A percentile compares a stretch with the other conserved stretches of the same genome.
phyloP scores from a whole-genome alignment of 2,113 vertebrate genomes.

The Oreochromis aureus region DNA sequence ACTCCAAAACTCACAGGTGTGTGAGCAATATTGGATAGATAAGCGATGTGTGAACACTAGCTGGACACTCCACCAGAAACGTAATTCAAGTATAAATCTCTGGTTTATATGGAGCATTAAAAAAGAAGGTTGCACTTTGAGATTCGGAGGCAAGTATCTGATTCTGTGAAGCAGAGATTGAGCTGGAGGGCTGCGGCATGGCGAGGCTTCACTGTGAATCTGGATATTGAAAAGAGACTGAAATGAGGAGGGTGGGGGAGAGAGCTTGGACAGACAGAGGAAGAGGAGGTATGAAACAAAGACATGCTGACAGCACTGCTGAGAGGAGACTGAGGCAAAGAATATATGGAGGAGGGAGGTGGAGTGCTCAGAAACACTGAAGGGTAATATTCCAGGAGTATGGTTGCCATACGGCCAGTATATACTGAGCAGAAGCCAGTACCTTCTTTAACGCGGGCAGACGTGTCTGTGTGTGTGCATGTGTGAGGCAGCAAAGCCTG shows the following conservation, averaged over 20 bases:
- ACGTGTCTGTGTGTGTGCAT: background rate
- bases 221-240: conserved; percentile 5
- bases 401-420: conserved; percentile 10
- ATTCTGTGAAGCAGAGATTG: conserved; percentile 38
- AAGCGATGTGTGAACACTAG: conserved; percentile 12
- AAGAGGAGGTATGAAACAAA: background rate
- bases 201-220: background rate
- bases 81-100: conserved; percentile 39
- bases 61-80: conserved; percentile 1
- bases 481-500: background rate
- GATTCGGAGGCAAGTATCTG: conserved; percentile 19
- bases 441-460: background rate
- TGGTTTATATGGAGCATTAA: conserved; percentile 24
- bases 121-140: background rate
- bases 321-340: background rate
- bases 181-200: conserved; percentile 16
- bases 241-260: background rate
- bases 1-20: background rate
- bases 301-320: conserved; percentile 11
- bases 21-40: conserved; percentile 27
- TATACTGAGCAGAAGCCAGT: background rate
- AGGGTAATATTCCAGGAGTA: conserved; percentile 7
- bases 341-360: background rate
- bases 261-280: background rate
- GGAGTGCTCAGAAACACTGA: background rate